Evolutionary conservation across 2,113 vertebrate species (phyloP).

Genomic region (Origma solitaria): DNA sequence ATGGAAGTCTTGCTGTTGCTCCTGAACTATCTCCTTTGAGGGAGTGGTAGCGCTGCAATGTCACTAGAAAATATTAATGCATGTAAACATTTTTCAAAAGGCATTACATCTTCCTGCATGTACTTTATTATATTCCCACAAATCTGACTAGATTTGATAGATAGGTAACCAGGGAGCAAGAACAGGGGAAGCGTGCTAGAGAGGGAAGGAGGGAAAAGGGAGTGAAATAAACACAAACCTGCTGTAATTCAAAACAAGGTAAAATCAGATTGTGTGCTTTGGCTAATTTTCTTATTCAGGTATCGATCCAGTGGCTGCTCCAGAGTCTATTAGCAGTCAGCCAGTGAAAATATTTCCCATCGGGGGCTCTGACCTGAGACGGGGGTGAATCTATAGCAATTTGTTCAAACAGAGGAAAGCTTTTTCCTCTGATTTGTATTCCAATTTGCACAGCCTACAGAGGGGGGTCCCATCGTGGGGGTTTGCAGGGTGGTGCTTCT

Average conservation of each 20-base stretch:
- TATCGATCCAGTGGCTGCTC: conserved; percentile 76
- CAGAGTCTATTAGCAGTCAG: conserved; percentile 82
- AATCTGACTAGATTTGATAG: conserved; percentile 65
- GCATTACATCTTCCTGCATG: conserved; percentile 53
- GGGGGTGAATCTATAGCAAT: conserved; percentile 79
- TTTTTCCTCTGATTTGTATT: conserved; percentile 78
- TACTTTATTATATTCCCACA: conserved; percentile 62
- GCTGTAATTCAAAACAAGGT: conserved; percentile 70
- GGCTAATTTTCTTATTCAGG: conserved; percentile 77
- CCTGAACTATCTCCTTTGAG: not conserved
- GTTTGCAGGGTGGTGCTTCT: not conserved
- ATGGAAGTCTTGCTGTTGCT: not conserved
- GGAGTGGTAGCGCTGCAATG: conserved; percentile 15
- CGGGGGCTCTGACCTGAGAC: conserved; percentile 78
- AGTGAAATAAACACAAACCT: conserved; percentile 24
- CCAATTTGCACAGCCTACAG: conserved; percentile 68
- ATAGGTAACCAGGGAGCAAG: conserved; percentile 42
- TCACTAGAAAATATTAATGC: conserved; percentile 56
- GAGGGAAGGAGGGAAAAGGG: not conserved
- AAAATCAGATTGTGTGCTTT: conserved; percentile 72
- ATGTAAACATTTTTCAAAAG: conserved; percentile 61
- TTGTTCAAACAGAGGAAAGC: conserved; percentile 79
- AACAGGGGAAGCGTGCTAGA: not conserved
- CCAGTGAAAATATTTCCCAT: conserved; percentile 82
- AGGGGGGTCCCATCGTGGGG: not conserved